Evolutionary conservation across 1,140 invertebrate species (phyloP), one percentile per base, ranked within the genome.

Genomic region (Hyles vespertilio): DNA sequence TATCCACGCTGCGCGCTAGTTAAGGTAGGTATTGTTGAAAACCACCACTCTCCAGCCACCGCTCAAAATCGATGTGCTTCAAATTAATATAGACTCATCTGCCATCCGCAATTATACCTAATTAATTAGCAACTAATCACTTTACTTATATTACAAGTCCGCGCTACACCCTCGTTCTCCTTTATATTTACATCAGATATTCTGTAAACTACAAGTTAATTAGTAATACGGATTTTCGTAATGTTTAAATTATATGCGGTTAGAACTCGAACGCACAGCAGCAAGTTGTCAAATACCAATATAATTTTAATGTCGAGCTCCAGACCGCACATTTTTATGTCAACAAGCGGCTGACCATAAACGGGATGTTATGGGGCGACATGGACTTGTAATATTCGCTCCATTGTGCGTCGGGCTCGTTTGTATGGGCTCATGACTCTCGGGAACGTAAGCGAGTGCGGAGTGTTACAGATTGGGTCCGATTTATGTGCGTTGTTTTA

Each of bases 401-500:
- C n/a, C 22, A 48, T 48, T 48, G 47, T 48, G 22, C n/a, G n/a
- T 22, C n/a, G 11, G 47, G 47, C 8, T 32, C 32, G 32, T 56
- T 34, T 10, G 46, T 32, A 34, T 48, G 32, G 54, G 22, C 7
- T 43, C 34, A 48, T 22, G 12, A 43, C 45, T 48, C 33, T 56
- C 8, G 32, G 12, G 54, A 54, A 47, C 32, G 44, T 34, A 32
- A 47, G 43, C 52, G 36, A 54, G 43, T 44, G 52, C 8, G 36
- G 52, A 56, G 54, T 56, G 45, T 59, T 61, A 67, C 69, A 70
- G 69, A 67, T 70, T 70, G 62, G 61, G 63, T 51, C 57, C 65
- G 55, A 65, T 70, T 67, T 65, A 65, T 61, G 58, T 33, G 22
- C 49, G 56, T 58, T 59, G 53, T 61, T 59, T 51, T 32, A 34